Evolutionary conservation across 2,888 invertebrate genomes (phyloP).

Genomic region (Acrobasis repandana): DNA sequence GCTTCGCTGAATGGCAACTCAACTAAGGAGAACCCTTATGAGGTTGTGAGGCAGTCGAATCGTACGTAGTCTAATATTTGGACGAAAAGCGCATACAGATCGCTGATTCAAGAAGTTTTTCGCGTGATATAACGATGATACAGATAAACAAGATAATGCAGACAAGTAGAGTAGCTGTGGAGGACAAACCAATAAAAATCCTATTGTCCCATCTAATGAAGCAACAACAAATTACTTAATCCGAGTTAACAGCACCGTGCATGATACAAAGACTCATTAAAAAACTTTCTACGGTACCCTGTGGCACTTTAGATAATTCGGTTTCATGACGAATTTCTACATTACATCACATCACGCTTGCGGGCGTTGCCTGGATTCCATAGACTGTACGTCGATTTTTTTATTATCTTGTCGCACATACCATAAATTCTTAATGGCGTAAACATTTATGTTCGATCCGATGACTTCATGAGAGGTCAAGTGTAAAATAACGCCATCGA

Average conservation of each 20-base stretch:
- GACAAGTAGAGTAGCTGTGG: no score
- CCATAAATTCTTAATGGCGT: slow-evolving; percentile 47
- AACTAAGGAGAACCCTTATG: slow-evolving; percentile 66
- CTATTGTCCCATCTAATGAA: slow-evolving; percentile 7
- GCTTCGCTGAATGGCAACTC: slow-evolving; percentile 62
- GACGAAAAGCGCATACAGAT: slow-evolving; percentile 40
- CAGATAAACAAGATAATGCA: no score
- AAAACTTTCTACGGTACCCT: slow-evolving; percentile 40
- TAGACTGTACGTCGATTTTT: slow-evolving; percentile 52
- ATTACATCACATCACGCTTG: slow-evolving; percentile 49
- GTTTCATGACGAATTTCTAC: slow-evolving; percentile 35
- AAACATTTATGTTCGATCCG: slow-evolving; percentile 51
- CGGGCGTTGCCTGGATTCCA: slow-evolving; percentile 50
- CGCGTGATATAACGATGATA: no score
- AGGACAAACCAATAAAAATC: not conserved
- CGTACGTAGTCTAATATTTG: slow-evolving; percentile 48
- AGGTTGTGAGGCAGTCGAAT: slow-evolving; percentile 49
- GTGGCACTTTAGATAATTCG: slow-evolving; percentile 25
- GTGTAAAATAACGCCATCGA: slow-evolving; percentile 55
- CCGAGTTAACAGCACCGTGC: slow-evolving; percentile 39
- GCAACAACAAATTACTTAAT: slow-evolving; percentile 38
- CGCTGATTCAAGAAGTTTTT: slow-evolving; percentile 21
- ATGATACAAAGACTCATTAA: slow-evolving; percentile 35
- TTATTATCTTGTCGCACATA: slow-evolving; percentile 52
- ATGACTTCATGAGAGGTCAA: slow-evolving; percentile 53